Evolutionary conservation across 2,797 vertebrate species (phyloP), one percentile per base, ranked within the genome.

Genomic region (Lagothrix lagotricha): DNA sequence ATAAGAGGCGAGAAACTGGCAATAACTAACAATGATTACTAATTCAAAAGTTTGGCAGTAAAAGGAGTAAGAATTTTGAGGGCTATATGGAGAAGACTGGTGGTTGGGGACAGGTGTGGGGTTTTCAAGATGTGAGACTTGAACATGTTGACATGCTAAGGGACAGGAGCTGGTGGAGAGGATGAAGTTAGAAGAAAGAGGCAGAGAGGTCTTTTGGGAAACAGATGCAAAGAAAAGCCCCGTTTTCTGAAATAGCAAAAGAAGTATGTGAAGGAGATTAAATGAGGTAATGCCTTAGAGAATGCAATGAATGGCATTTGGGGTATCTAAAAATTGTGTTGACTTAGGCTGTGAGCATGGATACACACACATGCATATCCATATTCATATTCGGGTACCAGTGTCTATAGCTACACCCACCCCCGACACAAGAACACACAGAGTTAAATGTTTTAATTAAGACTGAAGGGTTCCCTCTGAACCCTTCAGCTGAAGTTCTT

Each of bases 171-270:
- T 54, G 41, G 41, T 24, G 19, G 57, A 52, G n/a, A 67, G 28
- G n/a, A 48, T 20, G 12, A n/a, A 54, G 44, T 82, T 83, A 46
- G 1, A 72, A 1, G 20, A 84, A 28, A 41, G 44, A 87, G 39
- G 12, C 6, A 70, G 26, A 17, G n/a, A 44, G 26, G 33, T 48
- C 58, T 87, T 30, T 48, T 3, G 30, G 52, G 85, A 94, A 52
- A 13, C 67, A 92, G 58, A 61, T 58, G 52, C 81, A 79, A 90
- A 70, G 81, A 80, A 36, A 61, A 8, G 7, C 12, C 22, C 33
- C 82, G 86, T 72, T 75, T 89, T 72, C 48, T 39, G 52, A 81
- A 50, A n/a, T n/a, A 73, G 70, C 58, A 26, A 52, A 86, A n/a
- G 20, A 79, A 82, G 52, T 26, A 14, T 5, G 22, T 17, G 67